Evolutionary conservation across 1,140 invertebrate species (phyloP), one percentile per base, ranked within the genome.

Genomic region (Bilobella aurantiaca): DNA sequence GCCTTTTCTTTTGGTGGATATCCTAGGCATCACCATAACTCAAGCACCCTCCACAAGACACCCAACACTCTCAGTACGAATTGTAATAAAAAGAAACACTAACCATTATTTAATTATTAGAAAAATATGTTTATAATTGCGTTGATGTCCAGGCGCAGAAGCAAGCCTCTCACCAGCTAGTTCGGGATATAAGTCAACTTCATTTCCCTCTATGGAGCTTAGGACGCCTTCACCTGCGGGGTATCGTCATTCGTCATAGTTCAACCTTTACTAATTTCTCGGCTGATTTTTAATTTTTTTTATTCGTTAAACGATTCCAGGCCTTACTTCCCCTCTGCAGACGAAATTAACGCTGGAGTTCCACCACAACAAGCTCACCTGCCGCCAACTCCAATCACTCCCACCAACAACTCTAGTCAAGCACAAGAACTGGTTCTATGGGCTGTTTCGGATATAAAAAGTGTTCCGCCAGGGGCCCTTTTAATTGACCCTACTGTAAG

Each of bases 171-270:
- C 49, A 3, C 49, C 49, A 5, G 49, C 49, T 5, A 53, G 49
- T 23, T 53, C 49, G 25, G 49, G 49, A 16, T 53, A 53, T 23
- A 53, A 53, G 49, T 53, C 49, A 53, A 53, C 49, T 23, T 53
- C 49, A 5, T 53, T 53, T 23, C 49, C 49, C 23, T 14, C 8
- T 5, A 53, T 53, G 49, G 49, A 53, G 25, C 23, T 53, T 12
- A 12, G 49, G 49, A 53, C 49, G 49, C 49, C 49, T 53, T 53
- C 49, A 53, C 49, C 49, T 53, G 49, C 49, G 12, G 49, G 49
- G n/a, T n/a, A n/a, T n/a, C n/a, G n/a, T n/a, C n/a, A n/a, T n/a
- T n/a, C n/a, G n/a, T n/a, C n/a, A n/a, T n/a, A n/a, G n/a, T n/a
- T n/a, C n/a, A n/a, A n/a, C n/a, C n/a, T n/a, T n/a, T n/a, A n/a